Base-by-base conservation (phyloP, 1,140 invertebrate species). In the Drosophila pruinosa region DNA sequence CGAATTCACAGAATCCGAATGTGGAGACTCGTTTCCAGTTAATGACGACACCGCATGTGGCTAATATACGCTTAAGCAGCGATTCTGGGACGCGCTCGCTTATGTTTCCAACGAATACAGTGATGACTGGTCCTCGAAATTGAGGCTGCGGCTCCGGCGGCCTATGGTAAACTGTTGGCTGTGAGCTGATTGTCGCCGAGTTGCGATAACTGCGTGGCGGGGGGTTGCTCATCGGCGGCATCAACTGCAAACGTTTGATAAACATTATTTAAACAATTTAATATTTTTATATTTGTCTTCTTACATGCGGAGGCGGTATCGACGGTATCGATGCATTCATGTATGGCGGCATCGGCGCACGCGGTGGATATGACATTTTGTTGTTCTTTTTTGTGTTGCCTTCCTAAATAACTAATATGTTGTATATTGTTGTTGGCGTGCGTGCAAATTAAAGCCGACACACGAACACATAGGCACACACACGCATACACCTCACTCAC, bases 21-120 rank as follows among this genome's bases (percentile, higher is more conserved):
- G 97, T 98, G 91, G 99, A 98, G 5, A 99, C 98, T 75, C 98
- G 93, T 92, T 99, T 99, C 99, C 99, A 99, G 77, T 96, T 97
- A 1, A 98, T 92, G 17, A 99, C 97, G 72, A 96, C 95, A 1
- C 99, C 99, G 93, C 98, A 97, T 14, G 96, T 94, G 39, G 94
- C 95, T 45, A 99, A 92, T 85, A 99, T 96, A 81, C 97, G 96
- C 74, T 98, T 93, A 6, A 99, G 96, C 96, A 99, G 97, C 6
- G 96, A 94, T 92, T 99, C 98, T 0, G 98, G 97, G 39, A 98
- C 98, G 80, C 96, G 94, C 76, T 99, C 97, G 86, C 97, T 97
- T 61, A 99, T 99, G 92, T 99, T 99, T 17, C 99, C 98, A 93
- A 90, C 97, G 93, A 99, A 99, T 0, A 99, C 98, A 12, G 98